Percentiles rank a stretch among this genome's conserved stretches.
These are phyloP conservation scores for Plagodis dolabraria DNA, from an alignment of 2,888 invertebrate genomes.

Conservation along the genomic window DNA sequence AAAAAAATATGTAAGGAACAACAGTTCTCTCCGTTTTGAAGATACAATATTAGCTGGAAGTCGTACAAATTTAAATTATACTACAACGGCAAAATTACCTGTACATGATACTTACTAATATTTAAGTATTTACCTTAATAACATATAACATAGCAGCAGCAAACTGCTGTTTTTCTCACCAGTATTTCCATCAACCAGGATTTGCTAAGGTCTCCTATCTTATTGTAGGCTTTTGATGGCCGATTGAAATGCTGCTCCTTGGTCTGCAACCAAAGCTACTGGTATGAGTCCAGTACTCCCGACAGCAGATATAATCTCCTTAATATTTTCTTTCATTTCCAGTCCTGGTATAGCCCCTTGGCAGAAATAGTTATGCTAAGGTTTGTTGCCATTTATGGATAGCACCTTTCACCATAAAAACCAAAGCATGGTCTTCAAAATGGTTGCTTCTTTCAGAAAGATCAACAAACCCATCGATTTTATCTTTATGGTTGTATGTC, in stretches of 20 bases:
- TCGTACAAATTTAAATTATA: too few relatives aligned
- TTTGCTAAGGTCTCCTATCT: conserved; percentile 29
- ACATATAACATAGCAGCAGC: too few relatives aligned
- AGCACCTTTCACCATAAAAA: conserved; percentile 22
- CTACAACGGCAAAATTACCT: too few relatives aligned
- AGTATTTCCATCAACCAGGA: conserved; percentile 7
- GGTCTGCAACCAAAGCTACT: conserved; percentile 33
- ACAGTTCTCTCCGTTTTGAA: too few relatives aligned
- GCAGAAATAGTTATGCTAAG: conserved; percentile 16
- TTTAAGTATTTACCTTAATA: too few relatives aligned
- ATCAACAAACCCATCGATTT: conserved; percentile 17
- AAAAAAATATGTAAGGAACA: too few relatives aligned
- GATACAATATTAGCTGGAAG: too few relatives aligned
- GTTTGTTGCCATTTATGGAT: conserved; percentile 18
- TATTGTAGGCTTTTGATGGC: conserved; percentile 27
- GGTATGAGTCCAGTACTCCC: conserved; percentile 24
- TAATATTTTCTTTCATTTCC: too few relatives aligned
- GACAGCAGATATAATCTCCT: too few relatives aligned
- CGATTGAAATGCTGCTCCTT: conserved; percentile 29
- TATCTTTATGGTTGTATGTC: conserved; percentile 4
- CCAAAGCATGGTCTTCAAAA: conserved; percentile 27
- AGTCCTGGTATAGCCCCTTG: too few relatives aligned
- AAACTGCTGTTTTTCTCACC: conserved; percentile 5
- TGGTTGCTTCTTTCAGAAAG: conserved; percentile 9
- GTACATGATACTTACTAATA: too few relatives aligned